Conservation (phyloP, 2,113 vertebrate genomes). For the Chiloscyllium plagiosum region DNA sequence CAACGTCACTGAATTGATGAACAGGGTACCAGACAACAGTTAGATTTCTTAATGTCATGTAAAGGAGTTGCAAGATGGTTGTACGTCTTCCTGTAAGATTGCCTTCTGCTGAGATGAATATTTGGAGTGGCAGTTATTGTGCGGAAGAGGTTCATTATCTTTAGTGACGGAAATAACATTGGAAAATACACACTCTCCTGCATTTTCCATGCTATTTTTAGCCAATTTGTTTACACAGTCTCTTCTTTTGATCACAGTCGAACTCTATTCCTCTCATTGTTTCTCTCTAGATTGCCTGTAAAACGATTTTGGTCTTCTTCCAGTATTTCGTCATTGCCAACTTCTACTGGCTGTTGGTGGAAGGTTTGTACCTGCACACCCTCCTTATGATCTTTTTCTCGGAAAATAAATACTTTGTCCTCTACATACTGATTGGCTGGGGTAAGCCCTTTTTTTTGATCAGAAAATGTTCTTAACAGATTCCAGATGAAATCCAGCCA, state of each 20-base stretch:
- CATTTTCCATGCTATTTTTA: constrained; percentile 16
- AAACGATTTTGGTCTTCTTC: constrained; percentile 76
- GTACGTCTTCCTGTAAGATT: background rate
- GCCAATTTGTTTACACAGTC: background rate
- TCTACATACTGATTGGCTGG: constrained; percentile 85
- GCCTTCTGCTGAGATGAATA: background rate
- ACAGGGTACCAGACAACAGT: background rate
- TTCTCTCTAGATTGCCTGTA: constrained; percentile 72
- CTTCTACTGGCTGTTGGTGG: constrained; percentile 88
- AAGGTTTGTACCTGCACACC: constrained; percentile 82
- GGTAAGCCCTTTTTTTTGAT: constrained; percentile 56
- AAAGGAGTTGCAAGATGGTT: background rate
- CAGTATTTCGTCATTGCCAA: constrained; percentile 87
- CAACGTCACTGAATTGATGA: background rate
- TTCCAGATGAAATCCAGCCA: background rate
- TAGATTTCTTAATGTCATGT: background rate
- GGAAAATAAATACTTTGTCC: constrained; percentile 61
- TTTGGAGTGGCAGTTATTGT: background rate
- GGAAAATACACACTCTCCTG: background rate
- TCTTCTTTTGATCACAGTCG: constrained; percentile 38
- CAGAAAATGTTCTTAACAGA: background rate
- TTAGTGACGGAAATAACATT: background rate
- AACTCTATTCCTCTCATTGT: constrained; percentile 41
- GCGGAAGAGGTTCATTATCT: background rate
- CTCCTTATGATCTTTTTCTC: constrained; percentile 75